Conservation (phyloP, 1,140 invertebrate genomes). For the Lycorma delicatula region DNA sequence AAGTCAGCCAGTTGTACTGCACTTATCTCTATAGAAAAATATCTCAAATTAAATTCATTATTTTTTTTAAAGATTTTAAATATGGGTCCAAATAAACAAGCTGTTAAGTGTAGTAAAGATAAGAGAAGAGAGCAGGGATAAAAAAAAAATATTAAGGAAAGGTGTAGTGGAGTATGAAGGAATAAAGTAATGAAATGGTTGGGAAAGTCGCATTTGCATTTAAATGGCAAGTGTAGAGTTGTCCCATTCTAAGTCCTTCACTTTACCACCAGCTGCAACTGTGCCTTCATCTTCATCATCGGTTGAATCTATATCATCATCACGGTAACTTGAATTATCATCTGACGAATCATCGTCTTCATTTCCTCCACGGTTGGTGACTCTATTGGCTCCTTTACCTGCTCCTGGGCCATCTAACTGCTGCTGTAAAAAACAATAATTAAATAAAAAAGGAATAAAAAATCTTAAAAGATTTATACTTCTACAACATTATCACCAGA, state of each 20-base stretch:
- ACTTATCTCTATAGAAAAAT: too few relatives aligned
- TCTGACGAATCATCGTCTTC: slow-evolving; percentile 51
- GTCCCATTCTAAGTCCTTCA: slow-evolving; percentile 51
- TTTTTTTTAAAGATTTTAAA: too few relatives aligned
- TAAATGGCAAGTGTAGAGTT: slow-evolving; percentile 50
- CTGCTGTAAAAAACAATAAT: neutral
- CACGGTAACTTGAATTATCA: slow-evolving; percentile 43
- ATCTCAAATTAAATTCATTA: too few relatives aligned
- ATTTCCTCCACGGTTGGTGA: slow-evolving; percentile 38
- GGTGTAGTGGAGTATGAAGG: neutral
- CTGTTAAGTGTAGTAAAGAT: neutral
- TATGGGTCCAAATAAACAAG: too few relatives aligned
- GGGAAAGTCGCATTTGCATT: too few relatives aligned
- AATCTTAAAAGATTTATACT: too few relatives aligned
- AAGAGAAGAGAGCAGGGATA: neutral
- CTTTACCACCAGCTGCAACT: slow-evolving; percentile 33
- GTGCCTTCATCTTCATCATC: slow-evolving; percentile 46
- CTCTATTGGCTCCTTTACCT: slow-evolving; percentile 17
- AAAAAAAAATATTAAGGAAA: too few relatives aligned
- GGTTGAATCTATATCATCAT: slow-evolving; percentile 41
- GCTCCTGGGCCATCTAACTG: slow-evolving; percentile 18
- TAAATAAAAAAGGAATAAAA: too few relatives aligned
- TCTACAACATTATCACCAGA: too few relatives aligned
- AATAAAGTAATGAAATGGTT: too few relatives aligned
- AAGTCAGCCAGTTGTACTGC: neutral